A percentile compares a stretch with the other conserved stretches of the same genome.
These are phyloP conservation scores for Myanophis thanlyinensis DNA, from an alignment of 2,113 vertebrate species.

Conservation along the genomic window DNA sequence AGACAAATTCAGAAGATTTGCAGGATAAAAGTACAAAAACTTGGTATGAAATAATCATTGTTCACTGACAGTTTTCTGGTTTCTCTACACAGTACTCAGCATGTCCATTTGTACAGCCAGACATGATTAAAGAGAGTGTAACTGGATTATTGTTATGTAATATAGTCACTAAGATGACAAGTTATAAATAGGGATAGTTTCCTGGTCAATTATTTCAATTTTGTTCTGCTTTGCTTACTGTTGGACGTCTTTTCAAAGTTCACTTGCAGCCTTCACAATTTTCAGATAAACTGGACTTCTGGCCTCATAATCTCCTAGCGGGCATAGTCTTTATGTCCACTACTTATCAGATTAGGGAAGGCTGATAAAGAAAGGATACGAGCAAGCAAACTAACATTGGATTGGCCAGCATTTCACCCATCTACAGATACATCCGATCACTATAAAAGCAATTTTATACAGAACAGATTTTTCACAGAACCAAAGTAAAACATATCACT, in stretches of 20 bases:
- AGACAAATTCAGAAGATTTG: not conserved
- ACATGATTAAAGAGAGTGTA: not conserved
- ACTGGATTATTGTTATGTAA: not conserved
- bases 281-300: not conserved
- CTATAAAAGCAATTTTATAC: not conserved
- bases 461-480: not conserved
- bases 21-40: not conserved
- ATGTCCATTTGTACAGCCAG: not conserved
- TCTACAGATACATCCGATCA: not conserved
- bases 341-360: not conserved
- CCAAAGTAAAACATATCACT: not conserved
- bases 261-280: not conserved
- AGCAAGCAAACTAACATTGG: not conserved
- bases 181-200: not conserved
- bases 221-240: not conserved
- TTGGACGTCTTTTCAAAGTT: not conserved
- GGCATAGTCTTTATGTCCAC: not conserved
- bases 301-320: not conserved
- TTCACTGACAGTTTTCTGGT: not conserved
- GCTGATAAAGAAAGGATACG: not conserved
- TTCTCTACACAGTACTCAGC: not conserved
- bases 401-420: not conserved
- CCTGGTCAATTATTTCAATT: not conserved
- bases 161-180: not conserved
- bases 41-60: not conserved